Evolutionary conservation across 64 coral and sea anemone genomes (phyloP).

Genomic region (Porites lutea): DNA sequence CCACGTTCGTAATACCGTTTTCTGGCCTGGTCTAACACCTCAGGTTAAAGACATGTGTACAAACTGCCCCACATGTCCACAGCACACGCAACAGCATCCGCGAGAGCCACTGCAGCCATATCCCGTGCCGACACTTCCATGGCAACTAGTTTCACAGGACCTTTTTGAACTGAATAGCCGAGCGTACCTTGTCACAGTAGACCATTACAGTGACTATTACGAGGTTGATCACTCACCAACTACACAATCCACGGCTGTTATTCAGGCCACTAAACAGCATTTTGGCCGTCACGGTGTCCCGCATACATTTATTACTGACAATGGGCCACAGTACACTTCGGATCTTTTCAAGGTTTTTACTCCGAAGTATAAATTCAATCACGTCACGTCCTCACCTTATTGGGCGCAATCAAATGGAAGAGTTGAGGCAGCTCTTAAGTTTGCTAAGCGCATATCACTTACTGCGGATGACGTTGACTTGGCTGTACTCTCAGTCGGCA

Average conservation of each 20-base stretch:
- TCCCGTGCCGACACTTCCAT: constrained; percentile 60
- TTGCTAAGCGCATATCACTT: constrained; percentile 42
- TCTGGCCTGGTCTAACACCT: constrained; percentile 63
- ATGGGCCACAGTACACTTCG: constrained; percentile 65
- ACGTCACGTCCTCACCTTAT: constrained; percentile 55
- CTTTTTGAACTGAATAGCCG: constrained; percentile 67
- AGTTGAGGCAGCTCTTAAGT: constrained; percentile 63
- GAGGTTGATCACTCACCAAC: constrained; percentile 59
- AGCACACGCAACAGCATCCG: constrained; percentile 45
- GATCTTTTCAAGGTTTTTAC: constrained; percentile 50
- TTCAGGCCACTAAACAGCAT: constrained; percentile 55
- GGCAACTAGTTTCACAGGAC: constrained; percentile 70
- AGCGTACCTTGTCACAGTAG: constrained; percentile 72
- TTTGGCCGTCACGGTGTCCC: constrained; percentile 45
- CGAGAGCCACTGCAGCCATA: constrained; percentile 73
- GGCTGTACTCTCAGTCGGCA: constrained; percentile 45
- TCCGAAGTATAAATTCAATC: constrained; percentile 59
- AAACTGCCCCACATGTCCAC: constrained; percentile 48
- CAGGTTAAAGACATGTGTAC: constrained; percentile 56
- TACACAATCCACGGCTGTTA: constrained; percentile 35
- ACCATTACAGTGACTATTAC: constrained; percentile 73
- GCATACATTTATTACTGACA: constrained; percentile 58
- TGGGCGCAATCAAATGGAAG: constrained; percentile 53
- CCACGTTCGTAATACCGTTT: constrained; percentile 67
- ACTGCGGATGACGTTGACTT: constrained; percentile 60